Conservation (phyloP, 2,888 invertebrate genomes). For the Amblyteles armatorius region DNA sequence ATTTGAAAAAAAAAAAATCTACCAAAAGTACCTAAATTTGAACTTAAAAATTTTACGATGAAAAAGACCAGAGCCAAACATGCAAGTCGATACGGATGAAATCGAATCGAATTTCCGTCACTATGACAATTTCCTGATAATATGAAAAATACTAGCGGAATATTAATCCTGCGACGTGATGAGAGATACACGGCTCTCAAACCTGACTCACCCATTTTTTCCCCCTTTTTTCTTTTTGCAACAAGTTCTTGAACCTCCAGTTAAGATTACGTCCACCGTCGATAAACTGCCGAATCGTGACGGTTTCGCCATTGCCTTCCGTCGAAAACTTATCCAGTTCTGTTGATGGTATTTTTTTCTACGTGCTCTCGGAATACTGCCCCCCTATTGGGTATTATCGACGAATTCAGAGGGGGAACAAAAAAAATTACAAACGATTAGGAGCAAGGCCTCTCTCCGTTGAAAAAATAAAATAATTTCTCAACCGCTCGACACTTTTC, state of each 20-base stretch:
- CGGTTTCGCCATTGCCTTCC: neutral
- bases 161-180: slow-evolving; percentile 1
- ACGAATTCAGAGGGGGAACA: neutral
- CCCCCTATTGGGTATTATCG: neutral
- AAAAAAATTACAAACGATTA: neutral
- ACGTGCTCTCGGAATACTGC: neutral
- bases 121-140: slow-evolving; percentile 3
- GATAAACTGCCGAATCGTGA: neutral
- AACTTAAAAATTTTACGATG: neutral
- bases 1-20: too few species aligned
- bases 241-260: neutral
- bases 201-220: neutral
- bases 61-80: neutral
- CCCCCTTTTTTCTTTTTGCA: too few species aligned
- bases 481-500: too few species aligned
- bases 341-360: neutral
- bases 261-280: neutral
- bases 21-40: neutral
- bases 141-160: slow-evolving; percentile 8
- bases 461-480: neutral
- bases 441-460: neutral
- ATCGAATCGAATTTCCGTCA: neutral
- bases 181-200: neutral
- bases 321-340: neutral
- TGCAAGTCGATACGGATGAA: neutral